These are phyloP conservation scores for Perca fluviatilis DNA, from an alignment of 2,113 vertebrate genomes.

Conservation along the genomic window DNA sequence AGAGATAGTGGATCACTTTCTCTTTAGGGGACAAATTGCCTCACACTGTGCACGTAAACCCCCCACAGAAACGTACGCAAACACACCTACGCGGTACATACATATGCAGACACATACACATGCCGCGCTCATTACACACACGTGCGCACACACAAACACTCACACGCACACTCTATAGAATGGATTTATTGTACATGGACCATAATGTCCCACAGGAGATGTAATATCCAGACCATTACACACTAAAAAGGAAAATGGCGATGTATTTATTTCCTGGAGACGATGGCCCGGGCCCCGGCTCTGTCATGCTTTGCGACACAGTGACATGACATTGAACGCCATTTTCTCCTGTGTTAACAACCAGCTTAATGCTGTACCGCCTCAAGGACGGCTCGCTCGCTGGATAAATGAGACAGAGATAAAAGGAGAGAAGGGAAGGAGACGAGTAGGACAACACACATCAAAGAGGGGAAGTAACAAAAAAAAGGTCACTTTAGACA, in stretches of 20 bases:
- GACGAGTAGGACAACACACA: conserved; percentile 18
- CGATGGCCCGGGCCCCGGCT: conserved; percentile 60
- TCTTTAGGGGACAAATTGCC: conserved; percentile 71
- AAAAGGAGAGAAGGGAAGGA: conserved; percentile 48
- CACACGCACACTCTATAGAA: conserved; percentile 17
- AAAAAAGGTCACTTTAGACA: conserved; percentile 47
- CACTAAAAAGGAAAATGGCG: conserved; percentile 70
- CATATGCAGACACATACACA: conserved; percentile 30
- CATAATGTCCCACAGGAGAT: conserved; percentile 78
- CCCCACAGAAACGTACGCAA: conserved; percentile 30
- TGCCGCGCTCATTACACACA: conserved; percentile 36
- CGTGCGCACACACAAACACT: conserved; percentile 8
- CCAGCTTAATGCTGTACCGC: conserved; percentile 58
- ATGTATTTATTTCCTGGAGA: conserved; percentile 81
- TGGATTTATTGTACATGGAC: conserved; percentile 80
- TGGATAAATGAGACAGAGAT: conserved; percentile 69
- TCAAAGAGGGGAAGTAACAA: background rate
- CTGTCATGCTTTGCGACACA: conserved; percentile 68
- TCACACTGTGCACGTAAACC: conserved; percentile 56
- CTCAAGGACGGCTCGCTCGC: conserved; percentile 74
- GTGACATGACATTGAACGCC: conserved; percentile 83
- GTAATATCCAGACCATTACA: conserved; percentile 84
- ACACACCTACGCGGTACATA: conserved; percentile 25
- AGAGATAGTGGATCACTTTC: conserved; percentile 67
- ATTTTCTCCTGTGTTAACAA: conserved; percentile 74